A percentile compares a stretch with the other conserved stretches of the same genome.
These are phyloP conservation scores for Eulemur albifrons DNA, from an alignment of 2,797 vertebrate species.

Conservation along the genomic window DNA sequence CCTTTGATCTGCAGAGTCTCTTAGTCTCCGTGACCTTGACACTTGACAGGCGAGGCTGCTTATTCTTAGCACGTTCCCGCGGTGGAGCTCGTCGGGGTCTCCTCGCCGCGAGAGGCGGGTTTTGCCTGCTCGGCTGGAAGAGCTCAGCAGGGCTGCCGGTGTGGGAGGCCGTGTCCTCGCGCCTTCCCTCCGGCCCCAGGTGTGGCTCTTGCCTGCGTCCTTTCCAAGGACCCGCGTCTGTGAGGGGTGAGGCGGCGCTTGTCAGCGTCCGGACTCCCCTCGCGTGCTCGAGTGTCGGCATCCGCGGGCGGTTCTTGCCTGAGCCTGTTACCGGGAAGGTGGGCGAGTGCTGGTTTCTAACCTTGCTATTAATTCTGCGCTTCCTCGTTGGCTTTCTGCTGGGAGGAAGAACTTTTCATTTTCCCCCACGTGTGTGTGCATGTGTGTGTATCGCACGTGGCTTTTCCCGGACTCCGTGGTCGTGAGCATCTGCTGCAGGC, in stretches of 20 bases:
- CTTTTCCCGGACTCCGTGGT: background rate
- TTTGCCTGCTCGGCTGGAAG: background rate
- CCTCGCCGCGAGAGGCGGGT: rapidly evolving
- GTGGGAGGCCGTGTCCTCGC: too few relatives aligned
- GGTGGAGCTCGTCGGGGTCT: background rate
- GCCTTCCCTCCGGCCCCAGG: too few relatives aligned
- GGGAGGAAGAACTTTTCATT: background rate
- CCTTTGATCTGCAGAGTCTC: background rate
- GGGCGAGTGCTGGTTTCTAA: background rate
- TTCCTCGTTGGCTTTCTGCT: background rate
- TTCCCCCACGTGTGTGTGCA: rapidly evolving
- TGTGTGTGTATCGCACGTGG: background rate
- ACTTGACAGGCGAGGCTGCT: background rate
- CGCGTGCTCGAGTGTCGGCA: background rate
- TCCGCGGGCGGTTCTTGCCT: background rate
- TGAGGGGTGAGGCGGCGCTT: background rate
- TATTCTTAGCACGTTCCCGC: background rate
- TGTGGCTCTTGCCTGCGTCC: background rate
- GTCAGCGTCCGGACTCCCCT: too few relatives aligned
- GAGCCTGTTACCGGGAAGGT: background rate
- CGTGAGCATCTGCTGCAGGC: background rate
- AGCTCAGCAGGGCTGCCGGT: background rate
- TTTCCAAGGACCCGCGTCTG: background rate
- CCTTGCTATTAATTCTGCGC: background rate
- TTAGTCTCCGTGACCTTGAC: background rate